A percentile compares a stretch with the other conserved stretches of the same genome.
These are phyloP conservation scores for Psettodes erumei DNA, from an alignment of 2,113 vertebrate species.

Conservation along the genomic window DNA sequence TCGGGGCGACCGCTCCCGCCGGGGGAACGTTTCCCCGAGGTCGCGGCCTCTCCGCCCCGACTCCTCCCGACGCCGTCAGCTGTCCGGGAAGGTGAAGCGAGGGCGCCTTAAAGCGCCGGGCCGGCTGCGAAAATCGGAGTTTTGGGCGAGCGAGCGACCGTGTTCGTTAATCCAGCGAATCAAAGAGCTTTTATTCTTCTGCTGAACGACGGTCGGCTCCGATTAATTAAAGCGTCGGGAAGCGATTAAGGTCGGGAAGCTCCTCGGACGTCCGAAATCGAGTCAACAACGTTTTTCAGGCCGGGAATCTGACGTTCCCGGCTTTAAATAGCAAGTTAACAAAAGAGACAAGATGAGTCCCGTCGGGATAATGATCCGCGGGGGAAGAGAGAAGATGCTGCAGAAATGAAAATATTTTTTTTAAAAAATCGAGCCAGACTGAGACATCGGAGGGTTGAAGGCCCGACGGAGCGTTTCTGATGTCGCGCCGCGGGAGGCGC, in stretches of 20 bases:
- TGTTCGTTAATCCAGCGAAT: conserved; percentile 11
- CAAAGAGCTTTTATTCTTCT: conserved; percentile 9
- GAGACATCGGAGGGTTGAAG: too few species aligned
- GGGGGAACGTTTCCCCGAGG: conserved; percentile 72
- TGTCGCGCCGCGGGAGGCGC: conserved; percentile 35
- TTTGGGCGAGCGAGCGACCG: too few species aligned
- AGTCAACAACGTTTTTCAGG: too few species aligned
- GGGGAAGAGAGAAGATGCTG: neutral
- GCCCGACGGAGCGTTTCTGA: conserved; percentile 3
- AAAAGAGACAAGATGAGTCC: neutral
- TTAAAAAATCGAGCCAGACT: conserved; percentile 2
- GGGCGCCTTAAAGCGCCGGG: conserved; percentile 55
- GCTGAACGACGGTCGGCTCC: neutral
- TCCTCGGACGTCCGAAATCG: too few species aligned
- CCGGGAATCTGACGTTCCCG: neutral
- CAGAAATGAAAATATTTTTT: too few species aligned
- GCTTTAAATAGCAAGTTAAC: neutral
- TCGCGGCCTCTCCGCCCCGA: conserved; percentile 54
- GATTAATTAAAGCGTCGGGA: conserved; percentile 34
- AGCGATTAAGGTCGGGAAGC: conserved; percentile 41
- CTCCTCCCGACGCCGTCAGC: conserved; percentile 66
- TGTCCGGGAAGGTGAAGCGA: conserved; percentile 51
- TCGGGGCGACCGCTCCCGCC: conserved; percentile 65
- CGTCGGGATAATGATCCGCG: conserved; percentile 10
- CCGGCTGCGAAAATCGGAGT: too few species aligned